A percentile compares a stretch with the other conserved stretches of the same genome.
phyloP scores from a whole-genome alignment of 2,797 vertebrate species.

The Numenius phaeopus region DNA sequence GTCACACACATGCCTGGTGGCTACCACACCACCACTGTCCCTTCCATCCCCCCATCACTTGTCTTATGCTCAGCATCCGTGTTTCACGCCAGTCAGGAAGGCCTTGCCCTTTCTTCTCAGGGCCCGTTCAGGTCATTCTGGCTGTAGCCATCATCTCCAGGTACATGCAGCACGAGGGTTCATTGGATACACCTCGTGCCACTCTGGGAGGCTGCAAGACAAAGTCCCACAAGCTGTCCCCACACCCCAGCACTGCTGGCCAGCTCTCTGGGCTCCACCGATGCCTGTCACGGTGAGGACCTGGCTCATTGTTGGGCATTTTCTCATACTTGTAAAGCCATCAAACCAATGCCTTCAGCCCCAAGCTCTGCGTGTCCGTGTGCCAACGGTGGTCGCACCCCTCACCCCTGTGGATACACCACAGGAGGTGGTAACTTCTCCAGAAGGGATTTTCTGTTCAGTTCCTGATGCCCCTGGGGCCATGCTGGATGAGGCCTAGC shows the following conservation, averaged over 20 bases:
- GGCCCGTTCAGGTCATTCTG: not conserved
- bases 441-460: not conserved
- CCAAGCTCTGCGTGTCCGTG: too few relatives aligned
- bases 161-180: not conserved
- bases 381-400: too few relatives aligned
- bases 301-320: not conserved
- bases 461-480: not conserved
- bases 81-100: not conserved
- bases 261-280: not conserved
- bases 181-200: accelerated
- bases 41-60: too few relatives aligned
- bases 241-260: not conserved
- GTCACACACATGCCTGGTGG: accelerated
- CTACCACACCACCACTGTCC: not conserved
- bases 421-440: not conserved
- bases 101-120: not conserved
- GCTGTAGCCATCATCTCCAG: not conserved
- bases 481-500: not conserved
- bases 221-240: not conserved
- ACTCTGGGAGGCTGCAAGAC: not conserved
- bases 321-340: not conserved
- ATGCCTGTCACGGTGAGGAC: accelerated
- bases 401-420: not conserved
- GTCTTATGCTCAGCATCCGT: too few relatives aligned
- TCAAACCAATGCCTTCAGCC: not conserved